Evolutionary conservation across 2,113 vertebrate species (phyloP).

Genomic region (Siphamia tubifer): DNA sequence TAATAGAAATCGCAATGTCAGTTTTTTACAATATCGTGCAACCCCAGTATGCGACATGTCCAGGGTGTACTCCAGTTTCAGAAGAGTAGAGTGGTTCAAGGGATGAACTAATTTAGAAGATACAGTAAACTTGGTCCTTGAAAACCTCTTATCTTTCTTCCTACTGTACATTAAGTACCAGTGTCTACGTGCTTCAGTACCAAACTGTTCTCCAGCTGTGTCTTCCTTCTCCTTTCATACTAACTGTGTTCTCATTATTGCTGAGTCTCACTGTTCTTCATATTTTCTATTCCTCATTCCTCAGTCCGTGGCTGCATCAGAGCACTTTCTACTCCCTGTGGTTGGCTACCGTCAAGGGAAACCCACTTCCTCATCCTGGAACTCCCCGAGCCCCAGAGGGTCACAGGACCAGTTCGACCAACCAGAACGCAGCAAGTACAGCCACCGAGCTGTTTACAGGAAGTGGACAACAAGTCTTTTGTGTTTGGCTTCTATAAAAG

Average conservation of each 20-base stretch:
- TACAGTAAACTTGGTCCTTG: no score
- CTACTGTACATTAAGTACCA: no score
- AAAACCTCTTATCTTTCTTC: no score
- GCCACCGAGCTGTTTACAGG: slow-evolving; percentile 80
- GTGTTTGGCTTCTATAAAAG: slow-evolving; percentile 82
- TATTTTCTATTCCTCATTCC: slow-evolving; percentile 48
- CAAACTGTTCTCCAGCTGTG: no score
- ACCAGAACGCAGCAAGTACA: slow-evolving; percentile 24
- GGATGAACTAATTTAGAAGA: no score
- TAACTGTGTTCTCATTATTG: background rate
- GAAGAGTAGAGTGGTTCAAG: no score
- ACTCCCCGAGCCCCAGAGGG: slow-evolving; percentile 48
- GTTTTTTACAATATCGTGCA: no score
- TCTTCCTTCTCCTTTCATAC: no score
- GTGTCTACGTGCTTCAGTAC: no score
- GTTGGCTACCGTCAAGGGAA: slow-evolving; percentile 46
- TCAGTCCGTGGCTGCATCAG: background rate
- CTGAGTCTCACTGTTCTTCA: background rate
- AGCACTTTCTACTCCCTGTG: slow-evolving; percentile 57
- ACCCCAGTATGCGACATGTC: no score
- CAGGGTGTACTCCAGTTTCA: no score
- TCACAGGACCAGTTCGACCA: slow-evolving; percentile 48
- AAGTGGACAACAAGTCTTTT: slow-evolving; percentile 78
- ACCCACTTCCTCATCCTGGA: slow-evolving; percentile 74
- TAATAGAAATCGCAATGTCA: no score